phyloP scores from a whole-genome alignment of 1,140 invertebrate genomes.

The Globodera rostochiensis region DNA sequence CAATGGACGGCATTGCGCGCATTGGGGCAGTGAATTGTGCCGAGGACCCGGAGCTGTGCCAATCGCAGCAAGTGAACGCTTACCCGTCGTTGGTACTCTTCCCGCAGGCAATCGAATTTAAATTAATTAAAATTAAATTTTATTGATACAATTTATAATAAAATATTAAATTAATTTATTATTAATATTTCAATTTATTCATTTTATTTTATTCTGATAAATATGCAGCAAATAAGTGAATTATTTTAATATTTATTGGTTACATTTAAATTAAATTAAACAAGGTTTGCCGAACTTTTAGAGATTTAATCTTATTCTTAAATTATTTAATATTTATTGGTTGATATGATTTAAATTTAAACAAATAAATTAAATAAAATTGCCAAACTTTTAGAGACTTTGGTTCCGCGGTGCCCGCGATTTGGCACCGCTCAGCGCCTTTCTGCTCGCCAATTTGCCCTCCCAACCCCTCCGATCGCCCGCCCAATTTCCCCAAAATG shows the following conservation, averaged over 20 bases:
- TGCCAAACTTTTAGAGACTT: slow-evolving; percentile 33
- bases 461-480: background rate
- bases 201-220: background rate
- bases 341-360: too few relatives aligned
- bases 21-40: slow-evolving; percentile 82
- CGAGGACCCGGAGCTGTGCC: slow-evolving; percentile 76
- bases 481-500: background rate
- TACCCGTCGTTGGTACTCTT: slow-evolving; percentile 76
- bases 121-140: background rate
- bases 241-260: background rate
- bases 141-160: background rate
- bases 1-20: slow-evolving; percentile 75
- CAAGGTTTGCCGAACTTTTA: slow-evolving; percentile 21
- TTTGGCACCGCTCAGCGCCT: slow-evolving; percentile 51
- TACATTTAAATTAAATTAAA: background rate
- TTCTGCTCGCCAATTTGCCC: slow-evolving; percentile 45
- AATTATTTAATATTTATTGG: background rate
- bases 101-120: slow-evolving; percentile 65
- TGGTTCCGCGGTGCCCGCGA: slow-evolving; percentile 60
- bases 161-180: background rate
- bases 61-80: slow-evolving; percentile 72
- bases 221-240: background rate
- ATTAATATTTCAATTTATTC: background rate
- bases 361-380: too few relatives aligned
- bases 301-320: background rate